Base-by-base conservation (phyloP, 2,797 vertebrate genomes). In the Cynopterus sphinx region DNA sequence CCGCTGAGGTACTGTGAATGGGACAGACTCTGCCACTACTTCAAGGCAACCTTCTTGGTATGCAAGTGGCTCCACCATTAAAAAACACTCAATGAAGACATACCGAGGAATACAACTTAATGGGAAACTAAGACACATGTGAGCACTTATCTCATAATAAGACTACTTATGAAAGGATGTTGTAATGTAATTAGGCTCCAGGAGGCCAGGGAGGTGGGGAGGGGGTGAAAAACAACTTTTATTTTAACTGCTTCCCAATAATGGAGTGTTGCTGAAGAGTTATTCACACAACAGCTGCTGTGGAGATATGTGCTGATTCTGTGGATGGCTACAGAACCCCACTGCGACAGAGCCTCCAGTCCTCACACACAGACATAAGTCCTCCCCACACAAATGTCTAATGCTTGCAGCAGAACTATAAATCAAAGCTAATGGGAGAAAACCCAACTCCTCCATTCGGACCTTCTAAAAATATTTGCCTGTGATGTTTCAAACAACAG, bases 201-300 rank as follows among this genome's bases (percentile, higher is more conserved):
- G 46, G 73, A 86, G 78, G 16, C 84, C 83, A 94, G 83, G 10
- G 93, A 95, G 55, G n/a, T n/a, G 33, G 59, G 12, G 96, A 4
- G 49, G 49, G 49, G 49, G 49, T 16, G 49, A 6, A 92, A 85
- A 4, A 5, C 65, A 61, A 33, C 61, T 90, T 86, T 97, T 86
- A 88, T 96, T 98, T 97, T 97, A 98, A 98, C 97, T 95, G 94
- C 90, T 97, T 91, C 90, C 71, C 85, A 46, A 28, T 94, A 95
- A 96, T 87, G 43, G 85, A 85, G 65, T 91, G 88, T 92, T 98
- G 92, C 87, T 94, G 85, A 94, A 95, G 94, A 96, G 87, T 97
- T 96, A 95, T 97, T 98, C 97, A 92, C 96, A 96, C 94, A 96
- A 95, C 97, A 98, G 97, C 97, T 98, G 98, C 92, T 97, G 89